phyloP scores from a whole-genome alignment of 1,140 invertebrate species.

The Diabrotica virgifera region DNA sequence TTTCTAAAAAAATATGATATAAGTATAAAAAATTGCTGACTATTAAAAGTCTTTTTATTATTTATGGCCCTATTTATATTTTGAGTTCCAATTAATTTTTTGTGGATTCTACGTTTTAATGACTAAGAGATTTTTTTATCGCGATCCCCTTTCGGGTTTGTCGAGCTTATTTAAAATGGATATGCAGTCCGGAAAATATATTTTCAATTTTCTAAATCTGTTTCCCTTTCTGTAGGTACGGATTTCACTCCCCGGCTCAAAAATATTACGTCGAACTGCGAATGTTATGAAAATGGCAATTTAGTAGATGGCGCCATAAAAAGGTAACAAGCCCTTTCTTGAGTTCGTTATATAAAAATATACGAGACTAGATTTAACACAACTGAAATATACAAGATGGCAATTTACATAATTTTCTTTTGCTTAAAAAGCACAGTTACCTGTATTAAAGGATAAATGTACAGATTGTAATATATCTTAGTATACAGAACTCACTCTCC shows the following conservation, averaged over 20 bases:
- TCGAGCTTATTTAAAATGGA: slow-evolving; percentile 1
- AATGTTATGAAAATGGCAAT: slow-evolving; percentile 3
- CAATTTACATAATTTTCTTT: no score
- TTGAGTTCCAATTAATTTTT: not conserved
- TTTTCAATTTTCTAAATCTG: slow-evolving; percentile 3
- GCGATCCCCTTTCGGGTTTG: not conserved
- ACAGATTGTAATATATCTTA: no score
- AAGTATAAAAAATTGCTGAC: no score
- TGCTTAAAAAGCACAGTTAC: no score
- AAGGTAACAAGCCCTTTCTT: not conserved
- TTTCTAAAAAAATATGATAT: no score
- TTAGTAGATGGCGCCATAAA: not conserved
- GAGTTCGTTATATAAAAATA: no score
- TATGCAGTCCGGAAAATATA: not conserved
- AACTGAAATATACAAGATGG: no score
- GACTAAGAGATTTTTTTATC: not conserved
- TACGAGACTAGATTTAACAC: no score
- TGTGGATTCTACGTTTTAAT: not conserved
- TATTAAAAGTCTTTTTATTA: no score
- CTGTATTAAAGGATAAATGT: no score
- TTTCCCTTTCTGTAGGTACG: not conserved
- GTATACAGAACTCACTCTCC: no score
- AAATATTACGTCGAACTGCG: not conserved
- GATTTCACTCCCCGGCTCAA: not conserved
- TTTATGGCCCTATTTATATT: not conserved